Percentiles rank a stretch among this genome's conserved stretches.
Conservation (phyloP, 2,113 vertebrate genomes). For the Melanerpes formicivorus region DNA sequence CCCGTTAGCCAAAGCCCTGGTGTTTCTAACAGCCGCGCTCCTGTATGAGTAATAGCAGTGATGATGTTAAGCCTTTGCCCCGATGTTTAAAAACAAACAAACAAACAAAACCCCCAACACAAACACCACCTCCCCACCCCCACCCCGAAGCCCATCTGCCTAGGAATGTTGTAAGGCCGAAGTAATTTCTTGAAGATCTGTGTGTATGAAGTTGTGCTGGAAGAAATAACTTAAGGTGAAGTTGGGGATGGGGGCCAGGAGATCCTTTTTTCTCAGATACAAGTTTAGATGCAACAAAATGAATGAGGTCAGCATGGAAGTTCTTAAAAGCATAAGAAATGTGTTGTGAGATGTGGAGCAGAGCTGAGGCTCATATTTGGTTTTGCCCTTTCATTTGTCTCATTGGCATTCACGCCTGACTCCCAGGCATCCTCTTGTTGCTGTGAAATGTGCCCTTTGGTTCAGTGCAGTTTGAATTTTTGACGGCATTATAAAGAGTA, state of each 20-base stretch:
- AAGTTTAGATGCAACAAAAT: background rate
- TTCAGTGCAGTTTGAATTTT: constrained; percentile 65
- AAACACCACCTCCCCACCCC: background rate
- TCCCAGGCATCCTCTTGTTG: constrained; percentile 59
- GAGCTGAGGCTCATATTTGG: constrained; percentile 33
- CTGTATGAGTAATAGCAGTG: background rate
- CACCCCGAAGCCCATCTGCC: background rate
- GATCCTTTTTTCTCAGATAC: background rate
- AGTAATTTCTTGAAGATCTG: constrained; percentile 1
- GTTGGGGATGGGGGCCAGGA: accelerated
- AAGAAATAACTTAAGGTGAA: constrained; percentile 5
- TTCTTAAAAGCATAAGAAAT: background rate
- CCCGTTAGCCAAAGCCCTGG: background rate
- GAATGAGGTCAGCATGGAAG: background rate
- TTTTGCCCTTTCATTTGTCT: constrained; percentile 67
- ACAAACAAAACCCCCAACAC: background rate
- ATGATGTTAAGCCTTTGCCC: background rate
- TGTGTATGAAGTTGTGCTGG: background rate
- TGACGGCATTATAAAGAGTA: constrained; percentile 57
- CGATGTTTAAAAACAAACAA: background rate
- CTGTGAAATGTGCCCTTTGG: constrained; percentile 63
- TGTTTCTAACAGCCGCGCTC: background rate
- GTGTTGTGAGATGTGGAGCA: background rate
- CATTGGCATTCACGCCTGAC: constrained; percentile 68
- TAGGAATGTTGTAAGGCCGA: background rate